Conservation (phyloP, 2,797 vertebrate species). For the Sternotherus odoratus region DNA sequence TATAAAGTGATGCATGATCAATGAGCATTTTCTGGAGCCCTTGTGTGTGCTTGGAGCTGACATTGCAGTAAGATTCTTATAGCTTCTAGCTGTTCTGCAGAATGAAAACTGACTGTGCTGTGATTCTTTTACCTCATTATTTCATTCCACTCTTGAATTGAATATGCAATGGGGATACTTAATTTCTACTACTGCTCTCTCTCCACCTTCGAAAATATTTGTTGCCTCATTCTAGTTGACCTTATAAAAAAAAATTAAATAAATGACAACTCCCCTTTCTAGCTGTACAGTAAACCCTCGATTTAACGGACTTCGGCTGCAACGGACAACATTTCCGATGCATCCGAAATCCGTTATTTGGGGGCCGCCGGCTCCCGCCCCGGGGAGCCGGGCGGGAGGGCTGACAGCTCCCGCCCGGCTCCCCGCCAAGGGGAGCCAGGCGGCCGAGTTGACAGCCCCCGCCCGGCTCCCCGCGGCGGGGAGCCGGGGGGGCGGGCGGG, state of each 20-base stretch:
- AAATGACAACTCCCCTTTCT: neutral
- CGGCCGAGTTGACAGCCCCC: too few relatives aligned
- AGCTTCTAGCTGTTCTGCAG: constrained; percentile 36
- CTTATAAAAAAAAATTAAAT: too few relatives aligned
- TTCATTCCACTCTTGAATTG: neutral
- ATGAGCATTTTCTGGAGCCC: constrained; percentile 70
- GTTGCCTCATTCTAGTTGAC: neutral
- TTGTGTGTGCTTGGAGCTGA: constrained; percentile 61
- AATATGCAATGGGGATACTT: neutral
- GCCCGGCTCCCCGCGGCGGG: too few relatives aligned
- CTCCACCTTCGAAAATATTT: neutral
- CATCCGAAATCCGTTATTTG: too few relatives aligned
- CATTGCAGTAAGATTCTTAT: constrained; percentile 68
- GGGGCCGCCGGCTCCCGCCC: too few relatives aligned
- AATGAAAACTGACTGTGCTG: constrained; percentile 44
- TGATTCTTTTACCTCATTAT: neutral
- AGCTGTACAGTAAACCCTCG: too few relatives aligned
- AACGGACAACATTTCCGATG: too few relatives aligned
- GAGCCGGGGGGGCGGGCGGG: too few relatives aligned
- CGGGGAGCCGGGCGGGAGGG: too few relatives aligned
- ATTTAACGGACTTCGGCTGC: too few relatives aligned
- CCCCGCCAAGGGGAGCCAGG: too few relatives aligned
- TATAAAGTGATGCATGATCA: constrained; percentile 77
- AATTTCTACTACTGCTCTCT: accelerated
- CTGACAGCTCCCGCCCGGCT: too few relatives aligned